phyloP scores from a whole-genome alignment of 2,888 invertebrate species.

The Pharmacophagus antenor region DNA sequence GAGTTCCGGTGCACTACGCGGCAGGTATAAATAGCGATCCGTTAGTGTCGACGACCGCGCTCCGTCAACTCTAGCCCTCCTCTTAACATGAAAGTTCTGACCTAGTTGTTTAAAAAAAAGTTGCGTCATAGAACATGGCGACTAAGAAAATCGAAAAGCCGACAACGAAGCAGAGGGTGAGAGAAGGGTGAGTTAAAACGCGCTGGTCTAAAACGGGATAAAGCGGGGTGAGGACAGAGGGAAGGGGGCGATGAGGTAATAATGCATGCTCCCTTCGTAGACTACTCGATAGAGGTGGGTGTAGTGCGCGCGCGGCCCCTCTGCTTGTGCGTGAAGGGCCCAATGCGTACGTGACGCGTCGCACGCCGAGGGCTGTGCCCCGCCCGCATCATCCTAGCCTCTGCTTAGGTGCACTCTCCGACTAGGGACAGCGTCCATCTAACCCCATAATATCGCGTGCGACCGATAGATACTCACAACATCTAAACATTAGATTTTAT shows the following conservation, averaged over 20 bases:
- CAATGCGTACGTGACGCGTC: constrained; percentile 69
- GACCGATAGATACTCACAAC: background rate
- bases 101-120: constrained; percentile 52
- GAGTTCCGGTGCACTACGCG: constrained; percentile 78
- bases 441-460: constrained; percentile 26
- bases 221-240: constrained; percentile 45
- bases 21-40: constrained; percentile 80
- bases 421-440: constrained; percentile 55
- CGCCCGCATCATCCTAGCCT: constrained; percentile 56
- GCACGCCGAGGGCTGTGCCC: constrained; percentile 50
- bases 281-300: constrained; percentile 59
- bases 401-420: constrained; percentile 58
- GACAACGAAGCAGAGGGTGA: constrained; percentile 43
- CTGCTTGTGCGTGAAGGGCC: constrained; percentile 53
- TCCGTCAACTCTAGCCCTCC: constrained; percentile 55
- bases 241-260: constrained; percentile 57
- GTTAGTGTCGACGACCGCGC: constrained; percentile 80
- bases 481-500: background rate
- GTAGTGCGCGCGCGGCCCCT: constrained; percentile 64
- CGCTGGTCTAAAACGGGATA: constrained; percentile 42
- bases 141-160: constrained; percentile 41
- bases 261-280: constrained; percentile 70
- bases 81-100: constrained; percentile 51
- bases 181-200: constrained; percentile 47
- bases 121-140: constrained; percentile 40